Evolutionary conservation across 2,113 vertebrate genomes (phyloP).

Genomic region (Leptobrachium ailaonicum): DNA sequence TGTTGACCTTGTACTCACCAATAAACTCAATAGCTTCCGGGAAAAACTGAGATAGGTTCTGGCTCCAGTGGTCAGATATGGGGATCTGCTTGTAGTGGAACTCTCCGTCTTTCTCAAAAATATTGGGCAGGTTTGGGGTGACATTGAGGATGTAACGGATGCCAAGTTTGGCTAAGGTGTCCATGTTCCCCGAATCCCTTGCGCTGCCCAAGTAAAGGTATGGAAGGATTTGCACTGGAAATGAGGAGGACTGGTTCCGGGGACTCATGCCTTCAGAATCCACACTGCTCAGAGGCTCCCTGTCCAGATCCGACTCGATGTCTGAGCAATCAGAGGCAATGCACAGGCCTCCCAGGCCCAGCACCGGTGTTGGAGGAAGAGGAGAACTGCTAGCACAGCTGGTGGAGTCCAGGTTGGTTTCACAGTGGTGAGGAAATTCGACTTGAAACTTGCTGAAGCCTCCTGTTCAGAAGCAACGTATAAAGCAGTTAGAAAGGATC

Average conservation of each 20-base stretch:
- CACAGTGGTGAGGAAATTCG: conserved; percentile 81
- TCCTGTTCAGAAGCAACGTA: conserved; percentile 61
- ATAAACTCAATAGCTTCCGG: conserved; percentile 87
- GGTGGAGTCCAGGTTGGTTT: conserved; percentile 73
- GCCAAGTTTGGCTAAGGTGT: conserved; percentile 76
- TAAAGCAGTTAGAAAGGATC: too few species aligned
- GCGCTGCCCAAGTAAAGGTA: conserved; percentile 88
- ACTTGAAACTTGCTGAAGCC: conserved; percentile 85
- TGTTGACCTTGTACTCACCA: conserved; percentile 67
- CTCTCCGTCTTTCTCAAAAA: conserved; percentile 82
- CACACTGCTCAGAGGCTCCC: conserved; percentile 71
- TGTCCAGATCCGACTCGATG: conserved; percentile 72
- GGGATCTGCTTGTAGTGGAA: conserved; percentile 90
- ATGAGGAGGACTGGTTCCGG: conserved; percentile 69
- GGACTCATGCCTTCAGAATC: conserved; percentile 76
- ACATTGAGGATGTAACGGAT: conserved; percentile 88
- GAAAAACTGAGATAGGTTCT: conserved; percentile 87
- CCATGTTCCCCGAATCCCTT: conserved; percentile 81
- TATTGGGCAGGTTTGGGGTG: conserved; percentile 86
- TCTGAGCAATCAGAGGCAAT: conserved; percentile 80
- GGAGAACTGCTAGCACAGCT: conserved; percentile 66
- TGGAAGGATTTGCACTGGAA: conserved; percentile 85
- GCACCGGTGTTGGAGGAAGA: conserved; percentile 68
- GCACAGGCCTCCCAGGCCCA: conserved; percentile 79
- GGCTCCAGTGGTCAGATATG: conserved; percentile 89